Percentiles rank a stretch among this genome's conserved stretches.
Evolutionary conservation across 1,140 invertebrate species (phyloP).

Genomic region (Megalopta genalis): DNA sequence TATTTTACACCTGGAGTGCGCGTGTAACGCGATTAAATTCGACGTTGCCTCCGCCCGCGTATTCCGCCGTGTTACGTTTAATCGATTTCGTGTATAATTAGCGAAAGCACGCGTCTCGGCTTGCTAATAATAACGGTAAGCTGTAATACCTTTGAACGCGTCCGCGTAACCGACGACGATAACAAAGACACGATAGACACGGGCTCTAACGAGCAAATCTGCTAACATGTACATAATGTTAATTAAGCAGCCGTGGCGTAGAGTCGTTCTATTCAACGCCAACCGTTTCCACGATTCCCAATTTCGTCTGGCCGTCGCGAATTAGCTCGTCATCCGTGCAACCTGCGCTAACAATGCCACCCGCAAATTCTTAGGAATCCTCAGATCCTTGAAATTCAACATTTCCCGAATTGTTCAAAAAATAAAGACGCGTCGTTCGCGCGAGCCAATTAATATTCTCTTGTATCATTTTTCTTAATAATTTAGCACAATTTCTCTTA

Average conservation of each 20-base stretch:
- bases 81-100: constrained; percentile 65
- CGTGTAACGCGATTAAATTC: constrained; percentile 59
- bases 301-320: constrained; percentile 49
- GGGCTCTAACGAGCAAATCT: constrained; percentile 53
- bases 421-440: too few relatives aligned
- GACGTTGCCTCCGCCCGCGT: constrained; percentile 36
- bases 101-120: constrained; percentile 40
- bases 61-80: constrained; percentile 53
- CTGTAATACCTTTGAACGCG: constrained; percentile 53
- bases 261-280: constrained; percentile 22
- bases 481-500: too few relatives aligned
- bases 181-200: constrained; percentile 50
- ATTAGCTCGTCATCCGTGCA: constrained; percentile 33
- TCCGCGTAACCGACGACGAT: constrained; percentile 35
- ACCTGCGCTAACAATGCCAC: neutral
- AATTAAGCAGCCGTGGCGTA: constrained; percentile 31
- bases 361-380: too few relatives aligned
- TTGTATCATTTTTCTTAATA: too few relatives aligned
- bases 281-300: constrained; percentile 53
- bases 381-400: too few relatives aligned
- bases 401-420: too few relatives aligned
- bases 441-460: too few relatives aligned
- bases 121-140: constrained; percentile 52
- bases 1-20: constrained; percentile 48
- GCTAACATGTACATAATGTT: constrained; percentile 47